Evolutionary conservation across 2,797 vertebrate species (phyloP).

Genomic region (Bucorvus abyssinicus): DNA sequence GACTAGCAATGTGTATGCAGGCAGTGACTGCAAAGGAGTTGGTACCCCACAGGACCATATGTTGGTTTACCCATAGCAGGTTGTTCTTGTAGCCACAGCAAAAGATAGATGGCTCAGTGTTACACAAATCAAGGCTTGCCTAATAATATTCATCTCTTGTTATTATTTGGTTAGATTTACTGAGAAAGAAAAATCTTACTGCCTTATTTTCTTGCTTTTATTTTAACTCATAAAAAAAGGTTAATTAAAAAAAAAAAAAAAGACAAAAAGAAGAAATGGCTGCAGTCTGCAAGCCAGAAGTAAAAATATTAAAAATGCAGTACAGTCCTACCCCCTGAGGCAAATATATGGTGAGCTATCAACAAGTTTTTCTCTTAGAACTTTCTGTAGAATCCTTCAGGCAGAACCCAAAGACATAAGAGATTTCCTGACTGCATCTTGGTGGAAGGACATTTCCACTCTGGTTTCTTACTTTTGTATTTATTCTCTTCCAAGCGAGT

Average conservation of each 20-base stretch:
- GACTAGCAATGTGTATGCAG: neutral
- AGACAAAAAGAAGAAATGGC: neutral
- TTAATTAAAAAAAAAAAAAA: neutral
- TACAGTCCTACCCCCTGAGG: neutral
- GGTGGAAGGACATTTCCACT: neutral
- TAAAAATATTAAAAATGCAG: neutral
- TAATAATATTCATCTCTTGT: neutral
- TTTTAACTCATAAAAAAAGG: neutral
- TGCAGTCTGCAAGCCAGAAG: neutral
- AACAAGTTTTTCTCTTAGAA: slow-evolving; percentile 9
- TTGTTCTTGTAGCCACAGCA: neutral
- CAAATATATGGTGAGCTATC: neutral
- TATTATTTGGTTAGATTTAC: neutral
- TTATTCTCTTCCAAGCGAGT: neutral
- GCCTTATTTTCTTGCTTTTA: neutral
- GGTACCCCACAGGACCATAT: neutral
- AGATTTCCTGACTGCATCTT: neutral
- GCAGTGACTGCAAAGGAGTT: neutral
- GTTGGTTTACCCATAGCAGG: neutral
- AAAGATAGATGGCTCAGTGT: neutral
- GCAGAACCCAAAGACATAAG: neutral
- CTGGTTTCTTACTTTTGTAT: neutral
- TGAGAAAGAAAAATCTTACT: neutral
- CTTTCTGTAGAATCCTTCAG: neutral
- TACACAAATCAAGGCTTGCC: neutral